Evolutionary conservation across 2,888 invertebrate genomes (phyloP).

Genomic region (Tyria jacobaeae): DNA sequence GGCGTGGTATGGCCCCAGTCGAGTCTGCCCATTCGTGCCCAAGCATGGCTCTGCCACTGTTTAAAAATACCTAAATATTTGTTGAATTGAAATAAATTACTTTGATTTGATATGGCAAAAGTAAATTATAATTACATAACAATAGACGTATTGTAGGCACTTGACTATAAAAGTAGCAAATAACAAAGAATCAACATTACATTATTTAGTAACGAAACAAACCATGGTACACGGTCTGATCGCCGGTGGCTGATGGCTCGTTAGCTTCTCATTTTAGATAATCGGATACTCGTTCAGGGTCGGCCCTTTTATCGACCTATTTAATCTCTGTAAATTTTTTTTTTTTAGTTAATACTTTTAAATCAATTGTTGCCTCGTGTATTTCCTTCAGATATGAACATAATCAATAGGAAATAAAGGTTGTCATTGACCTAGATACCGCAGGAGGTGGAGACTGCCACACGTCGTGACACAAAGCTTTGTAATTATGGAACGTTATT

Average conservation of each 20-base stretch:
- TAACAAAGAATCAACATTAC: no score
- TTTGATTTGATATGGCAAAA: no score
- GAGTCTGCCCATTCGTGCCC: no score
- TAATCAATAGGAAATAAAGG: neutral
- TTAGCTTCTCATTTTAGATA: neutral
- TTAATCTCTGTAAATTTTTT: neutral
- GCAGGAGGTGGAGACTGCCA: slow-evolving; percentile 3
- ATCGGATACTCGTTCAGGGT: neutral
- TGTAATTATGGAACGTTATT: slow-evolving; percentile 4
- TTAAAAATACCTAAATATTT: no score
- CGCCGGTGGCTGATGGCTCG: neutral
- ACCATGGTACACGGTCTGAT: neutral
- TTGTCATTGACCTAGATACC: neutral
- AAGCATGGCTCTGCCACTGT: no score
- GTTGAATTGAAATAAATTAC: no score
- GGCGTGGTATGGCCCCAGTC: no score
- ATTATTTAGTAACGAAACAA: no score
- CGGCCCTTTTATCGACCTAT: neutral
- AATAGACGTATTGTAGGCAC: no score
- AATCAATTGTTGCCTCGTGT: neutral
- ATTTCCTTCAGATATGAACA: no score
- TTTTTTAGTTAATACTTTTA: neutral
- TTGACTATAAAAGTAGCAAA: no score
- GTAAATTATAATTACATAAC: no score
- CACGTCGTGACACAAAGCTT: slow-evolving; percentile 7